Base-by-base conservation (phyloP, 92 coral and sea anemone species). In the Zoanthus sociatus region DNA sequence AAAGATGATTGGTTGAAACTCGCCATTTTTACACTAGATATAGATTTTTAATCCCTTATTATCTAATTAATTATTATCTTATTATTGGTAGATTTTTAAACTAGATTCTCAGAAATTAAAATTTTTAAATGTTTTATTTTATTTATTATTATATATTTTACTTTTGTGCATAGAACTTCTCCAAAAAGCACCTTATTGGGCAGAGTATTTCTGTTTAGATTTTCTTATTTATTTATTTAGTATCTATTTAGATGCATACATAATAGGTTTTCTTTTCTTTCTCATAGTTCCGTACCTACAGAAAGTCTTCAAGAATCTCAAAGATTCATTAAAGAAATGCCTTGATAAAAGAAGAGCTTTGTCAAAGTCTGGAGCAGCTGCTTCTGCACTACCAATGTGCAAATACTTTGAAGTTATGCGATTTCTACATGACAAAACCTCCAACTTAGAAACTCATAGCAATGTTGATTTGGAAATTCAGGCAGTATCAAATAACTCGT, bases 141-240 rank as follows among this genome's bases (percentile, higher is more conserved):
- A 63, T 63, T 3, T 63, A 63, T 63, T 63, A 63, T 63, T 18
- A 63, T 63, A 63, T 63, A 63, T 63, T 63, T 63, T 63, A 63
- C 69, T 63, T 63, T 63, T 63, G 69, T 63, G 31, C 69, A 63
- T 63, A 63, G 69, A 17, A 63, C 69, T 63, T 63, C 10, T 63
- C 69, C 69, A 63, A 63, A 63, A 63, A 18, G 69, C 69, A 63
- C 8, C 18, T 63, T 63, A 63, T 63, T 63, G 69, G 69, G 69
- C 69, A 63, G 69, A 17, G 69, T 63, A 63, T 63, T 63, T 63
- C 69, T 63, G 69, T 63, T 63, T 63, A 63, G 69, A 63, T 63
- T 6, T 63, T 63, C 7, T 17, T 63, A n/a, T 63, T 58, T 58
- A 14, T 58, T 58, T 58, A 58, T 11, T 58, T 58, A 58, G 13